phyloP scores from a whole-genome alignment of 2,797 vertebrate species.

The Anguilla marmorata region DNA sequence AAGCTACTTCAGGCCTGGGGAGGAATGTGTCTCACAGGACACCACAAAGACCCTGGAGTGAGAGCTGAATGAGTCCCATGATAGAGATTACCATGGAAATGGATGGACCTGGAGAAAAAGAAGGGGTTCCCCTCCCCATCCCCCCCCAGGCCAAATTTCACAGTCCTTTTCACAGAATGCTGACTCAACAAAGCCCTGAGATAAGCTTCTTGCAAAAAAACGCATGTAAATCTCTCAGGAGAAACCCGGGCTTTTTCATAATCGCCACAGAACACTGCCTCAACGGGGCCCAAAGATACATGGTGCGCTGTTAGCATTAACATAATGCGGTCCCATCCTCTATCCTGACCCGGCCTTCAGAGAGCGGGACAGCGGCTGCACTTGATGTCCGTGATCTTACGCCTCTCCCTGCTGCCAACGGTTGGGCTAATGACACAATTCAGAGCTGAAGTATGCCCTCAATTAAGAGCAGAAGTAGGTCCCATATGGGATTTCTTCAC shows the following conservation, averaged over 20 bases:
- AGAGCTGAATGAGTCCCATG: not conserved
- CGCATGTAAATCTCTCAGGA: not conserved
- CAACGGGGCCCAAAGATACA: not conserved
- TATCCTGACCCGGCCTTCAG: not conserved
- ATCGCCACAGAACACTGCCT: not conserved
- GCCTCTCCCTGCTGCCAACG: not conserved
- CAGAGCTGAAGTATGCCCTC: no score
- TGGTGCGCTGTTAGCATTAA: not conserved
- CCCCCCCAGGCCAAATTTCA: not conserved
- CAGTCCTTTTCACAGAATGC: not conserved
- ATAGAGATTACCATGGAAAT: not conserved
- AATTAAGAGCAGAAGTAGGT: not conserved
- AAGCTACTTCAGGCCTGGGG: not conserved
- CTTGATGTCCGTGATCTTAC: not conserved
- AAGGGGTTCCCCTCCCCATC: no score
- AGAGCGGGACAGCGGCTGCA: not conserved
- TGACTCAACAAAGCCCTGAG: constrained; percentile 2
- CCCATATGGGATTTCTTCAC: not conserved
- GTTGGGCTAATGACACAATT: no score
- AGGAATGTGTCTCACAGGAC: not conserved
- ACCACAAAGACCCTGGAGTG: not conserved
- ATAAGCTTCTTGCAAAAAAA: constrained; percentile 2
- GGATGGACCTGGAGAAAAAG: not conserved
- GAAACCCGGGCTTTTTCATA: not conserved
- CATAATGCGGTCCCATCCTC: not conserved